Percentiles rank a stretch among this genome's conserved stretches.
phyloP scores from a whole-genome alignment of 2,888 invertebrate genomes.

The Drosophila bunnanda region DNA sequence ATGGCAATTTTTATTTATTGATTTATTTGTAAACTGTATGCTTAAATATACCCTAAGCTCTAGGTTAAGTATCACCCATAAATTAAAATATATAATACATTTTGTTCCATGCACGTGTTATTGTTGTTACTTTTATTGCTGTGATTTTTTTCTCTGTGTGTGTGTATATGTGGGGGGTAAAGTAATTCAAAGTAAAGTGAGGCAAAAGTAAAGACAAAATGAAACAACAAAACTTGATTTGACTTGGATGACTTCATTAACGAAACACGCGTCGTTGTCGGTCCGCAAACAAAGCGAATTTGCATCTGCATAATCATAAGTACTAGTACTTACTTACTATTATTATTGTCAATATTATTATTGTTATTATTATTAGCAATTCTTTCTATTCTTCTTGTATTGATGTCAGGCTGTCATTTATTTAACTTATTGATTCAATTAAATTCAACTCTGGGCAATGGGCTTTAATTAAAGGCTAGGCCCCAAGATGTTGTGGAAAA shows the following conservation, averaged over 20 bases:
- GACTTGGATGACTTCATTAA: conserved; percentile 75
- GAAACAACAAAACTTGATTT: conserved; percentile 60
- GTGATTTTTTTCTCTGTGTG: neutral
- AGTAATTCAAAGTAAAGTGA: conserved; percentile 27
- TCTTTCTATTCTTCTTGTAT: neutral
- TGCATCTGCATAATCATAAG: conserved; percentile 8
- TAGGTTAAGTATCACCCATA: no score
- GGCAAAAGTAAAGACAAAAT: conserved; percentile 29
- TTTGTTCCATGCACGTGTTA: conserved; percentile 8
- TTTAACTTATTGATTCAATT: conserved; percentile 74
- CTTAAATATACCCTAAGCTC: no score
- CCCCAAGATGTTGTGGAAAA: conserved; percentile 23
- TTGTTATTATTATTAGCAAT: neutral
- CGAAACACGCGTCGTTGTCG: conserved; percentile 39
- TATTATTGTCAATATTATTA: neutral
- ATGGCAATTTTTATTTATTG: no score
- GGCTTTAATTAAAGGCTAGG: conserved; percentile 57
- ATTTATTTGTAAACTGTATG: no score
- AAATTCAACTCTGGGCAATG: conserved; percentile 46
- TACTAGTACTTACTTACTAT: neutral
- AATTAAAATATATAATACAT: neutral
- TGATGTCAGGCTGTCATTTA: conserved; percentile 14
- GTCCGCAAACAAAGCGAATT: conserved; percentile 30
- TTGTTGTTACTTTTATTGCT: conserved; percentile 6
- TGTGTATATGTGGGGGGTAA: conserved; percentile 33